These are phyloP conservation scores for Lochmaea capreae DNA, from an alignment of 2,888 invertebrate genomes.

Conservation along the genomic window DNA sequence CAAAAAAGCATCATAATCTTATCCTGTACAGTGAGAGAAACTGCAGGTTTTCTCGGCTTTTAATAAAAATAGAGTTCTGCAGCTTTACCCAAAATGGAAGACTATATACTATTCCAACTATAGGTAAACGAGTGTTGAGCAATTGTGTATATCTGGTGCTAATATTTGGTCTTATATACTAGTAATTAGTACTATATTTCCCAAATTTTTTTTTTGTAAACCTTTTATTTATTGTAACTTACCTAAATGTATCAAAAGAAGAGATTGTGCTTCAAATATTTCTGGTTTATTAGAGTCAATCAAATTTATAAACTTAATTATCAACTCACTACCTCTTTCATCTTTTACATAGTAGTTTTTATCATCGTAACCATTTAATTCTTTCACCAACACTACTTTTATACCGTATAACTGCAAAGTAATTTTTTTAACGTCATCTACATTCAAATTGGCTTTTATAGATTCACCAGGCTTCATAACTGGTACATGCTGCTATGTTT, in stretches of 20 bases:
- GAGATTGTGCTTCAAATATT: conserved; percentile 81
- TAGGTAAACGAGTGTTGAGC: no score
- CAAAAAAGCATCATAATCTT: no score
- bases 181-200: no score
- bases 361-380: conserved; percentile 83
- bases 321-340: conserved; percentile 74
- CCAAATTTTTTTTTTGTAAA: no score
- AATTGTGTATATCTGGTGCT: no score
- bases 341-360: conserved; percentile 75
- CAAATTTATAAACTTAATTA: conserved; percentile 86
- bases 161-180: no score
- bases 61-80: no score
- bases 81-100: no score
- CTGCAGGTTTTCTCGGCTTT: no score
- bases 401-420: conserved; percentile 74
- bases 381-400: conserved; percentile 68
- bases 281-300: conserved; percentile 78
- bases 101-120: no score
- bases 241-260: conserved; percentile 79
- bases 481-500: not conserved
- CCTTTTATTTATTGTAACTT: conserved; percentile 56
- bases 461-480: conserved; percentile 66
- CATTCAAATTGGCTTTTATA: conserved; percentile 70
- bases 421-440: conserved; percentile 68
- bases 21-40: no score